A percentile compares a stretch with the other conserved stretches of the same genome.
Conservation (phyloP, 2,888 invertebrate species). For the Lasius platythorax region DNA sequence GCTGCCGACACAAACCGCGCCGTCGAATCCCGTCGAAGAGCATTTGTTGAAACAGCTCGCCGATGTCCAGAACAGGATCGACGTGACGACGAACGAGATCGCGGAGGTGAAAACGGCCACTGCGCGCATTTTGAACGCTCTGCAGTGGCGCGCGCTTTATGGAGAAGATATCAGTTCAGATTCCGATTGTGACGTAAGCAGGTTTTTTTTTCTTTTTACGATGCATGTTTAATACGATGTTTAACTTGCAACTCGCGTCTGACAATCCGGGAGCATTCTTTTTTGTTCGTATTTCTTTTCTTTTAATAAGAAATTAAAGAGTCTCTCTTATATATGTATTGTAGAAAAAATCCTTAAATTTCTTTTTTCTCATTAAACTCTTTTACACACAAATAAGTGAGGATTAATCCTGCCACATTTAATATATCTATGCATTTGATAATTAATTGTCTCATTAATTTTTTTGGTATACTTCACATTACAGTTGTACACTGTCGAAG, state of each 20-base stretch:
- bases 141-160: conserved; percentile 69
- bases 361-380: neutral
- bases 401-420: neutral
- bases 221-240: neutral
- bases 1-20: neutral
- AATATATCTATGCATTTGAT: neutral
- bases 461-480: conserved; percentile 9
- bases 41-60: conserved; percentile 76
- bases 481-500: conserved; percentile 77
- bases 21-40: conserved; percentile 66
- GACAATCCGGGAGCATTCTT: neutral
- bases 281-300: neutral
- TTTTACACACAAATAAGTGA: neutral
- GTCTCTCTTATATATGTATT: neutral
- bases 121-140: conserved; percentile 68
- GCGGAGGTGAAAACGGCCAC: conserved; percentile 69
- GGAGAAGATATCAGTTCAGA: conserved; percentile 74
- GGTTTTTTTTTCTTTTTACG: too few relatives aligned
- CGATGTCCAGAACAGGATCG: conserved; percentile 73
- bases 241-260: neutral
- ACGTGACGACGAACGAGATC: conserved; percentile 71
- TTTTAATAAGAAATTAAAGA: neutral
- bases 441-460: neutral
- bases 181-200: conserved; percentile 78
- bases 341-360: neutral